Base-by-base conservation (phyloP, 2,113 vertebrate species). In the Plectropomus leopardus region DNA sequence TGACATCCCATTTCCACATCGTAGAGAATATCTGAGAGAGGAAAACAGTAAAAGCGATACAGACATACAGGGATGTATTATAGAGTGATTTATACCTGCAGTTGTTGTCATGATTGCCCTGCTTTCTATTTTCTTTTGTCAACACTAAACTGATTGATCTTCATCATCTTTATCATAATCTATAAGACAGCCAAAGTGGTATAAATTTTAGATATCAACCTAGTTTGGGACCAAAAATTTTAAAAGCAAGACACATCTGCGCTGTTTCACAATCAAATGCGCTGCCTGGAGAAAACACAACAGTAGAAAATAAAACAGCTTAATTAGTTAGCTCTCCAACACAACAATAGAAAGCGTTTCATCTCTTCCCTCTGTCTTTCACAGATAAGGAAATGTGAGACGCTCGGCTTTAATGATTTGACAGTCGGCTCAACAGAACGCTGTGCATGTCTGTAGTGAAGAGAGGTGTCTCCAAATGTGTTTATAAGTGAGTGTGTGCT, bases 321-420 rank as follows among this genome's bases (percentile, higher is more conserved):
- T 66, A 24, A 84, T 70, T 48, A 79, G 55, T 76, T 65, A 30
- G 21, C 45, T 65, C 53, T 80, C 63, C 28, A 70, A 42, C 36
- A 57, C 60, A 66, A 66, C 74, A 80, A 72, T 50, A 42, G 53
- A 64, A 72, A 34, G 26, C 19, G 28, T 80, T 80, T 85, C 44
- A 86, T 86, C 68, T 82, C 78, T 75, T 68, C 61, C 45, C 42
- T 81, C 70, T 80, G 58, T 82, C 57, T 68, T 82, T 72, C 24
- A 57, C 72, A 75, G 85, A 76, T 78, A 80, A 74, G 67, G 60
- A 57, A 86, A 85, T 61, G 73, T 84, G 51, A 78, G 51, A 69
- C 69, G 72, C 44, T 55, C 13, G 4, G 23, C 44, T 79, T 77
- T 64, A 74, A 78, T 63, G 60, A 83, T 53, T 78, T 78, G 55